Base-by-base conservation (phyloP, 1,140 invertebrate genomes). In the Listronotus oregonensis region DNA sequence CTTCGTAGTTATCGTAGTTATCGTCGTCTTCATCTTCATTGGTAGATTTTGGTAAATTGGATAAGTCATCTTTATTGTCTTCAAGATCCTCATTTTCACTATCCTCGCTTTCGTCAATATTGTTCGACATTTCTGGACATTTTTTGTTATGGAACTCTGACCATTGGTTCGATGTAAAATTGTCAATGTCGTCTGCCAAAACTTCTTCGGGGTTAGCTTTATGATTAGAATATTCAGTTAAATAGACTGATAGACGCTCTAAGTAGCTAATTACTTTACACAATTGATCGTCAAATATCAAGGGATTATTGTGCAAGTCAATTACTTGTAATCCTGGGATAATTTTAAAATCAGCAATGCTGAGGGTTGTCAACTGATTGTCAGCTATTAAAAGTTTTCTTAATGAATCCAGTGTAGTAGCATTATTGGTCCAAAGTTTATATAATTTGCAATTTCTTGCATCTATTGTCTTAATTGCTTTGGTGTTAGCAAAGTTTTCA, bases 391-490 rank as follows among this genome's bases (percentile, higher is more conserved):
- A 85, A 43, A 88, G 75, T 75, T 81, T 82, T 34, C 80, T 80
- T 61, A 88, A 72, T 69, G 77, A 75, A 49, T 84, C 76, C 64
- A 83, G 71, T 71, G 77, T 75, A 64, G 79, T 80, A 57, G 79
- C 78, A 51, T 85, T 82, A 64, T 83, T 73, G 15, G 32, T 84
- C 84, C 90, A 89, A 27, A 92, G 76, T 55, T 84, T 78, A 15
- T 82, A 82, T 37, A 92, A 77, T 61, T 81, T 80, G 60, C 86
- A 87, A 63, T 84, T 83, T 73, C 88, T 90, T 15, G 89, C 84
- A 73, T 92, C 89, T 18, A 89, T 67, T 52, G 79, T 80, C 8
- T 80, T 72, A 0, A 89, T 78, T 34, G 79, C 76, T 0, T 83
- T 81, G 32, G 84, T 83, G 14, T 81, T 78, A n/a, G 84, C 58